phyloP scores from a whole-genome alignment of 2,888 invertebrate species.

The Clivina fossor region DNA sequence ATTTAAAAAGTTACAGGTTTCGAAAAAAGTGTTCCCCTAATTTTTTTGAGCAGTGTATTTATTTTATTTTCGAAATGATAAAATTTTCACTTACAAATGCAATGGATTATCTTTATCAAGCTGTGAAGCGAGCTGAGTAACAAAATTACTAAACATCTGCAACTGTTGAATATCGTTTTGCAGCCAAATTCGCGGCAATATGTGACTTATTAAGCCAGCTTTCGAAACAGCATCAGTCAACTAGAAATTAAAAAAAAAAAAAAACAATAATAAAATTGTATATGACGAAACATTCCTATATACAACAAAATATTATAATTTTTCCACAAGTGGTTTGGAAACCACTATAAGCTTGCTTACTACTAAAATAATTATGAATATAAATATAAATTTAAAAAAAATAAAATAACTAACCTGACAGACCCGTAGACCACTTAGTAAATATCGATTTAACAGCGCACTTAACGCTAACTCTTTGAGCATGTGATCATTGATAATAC shows the following conservation, averaged over 20 bases:
- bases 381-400: no score
- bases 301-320: no score
- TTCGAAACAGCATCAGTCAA: constrained; percentile 58
- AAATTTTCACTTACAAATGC: constrained; percentile 48
- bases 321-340: no score
- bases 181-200: constrained; percentile 66
- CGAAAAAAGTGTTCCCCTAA: no score
- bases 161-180: constrained; percentile 61
- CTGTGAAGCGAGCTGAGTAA: constrained; percentile 59
- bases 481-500: constrained; percentile 69
- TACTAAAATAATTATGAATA: no score
- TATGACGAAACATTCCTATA: no score
- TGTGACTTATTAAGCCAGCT: constrained; percentile 60
- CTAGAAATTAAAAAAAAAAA: no score
- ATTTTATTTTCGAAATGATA: no score
- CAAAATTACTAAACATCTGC: constrained; percentile 60
- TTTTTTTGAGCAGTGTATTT: no score
- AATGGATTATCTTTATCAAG: constrained; percentile 65
- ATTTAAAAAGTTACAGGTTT: no score
- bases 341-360: no score
- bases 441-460: constrained; percentile 74
- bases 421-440: constrained; percentile 61
- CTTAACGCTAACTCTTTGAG: constrained; percentile 75
- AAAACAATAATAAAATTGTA: constrained; percentile 3
- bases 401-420: constrained; percentile 51